Conservation (phyloP, 2,113 vertebrate species). For the Phyllostomus discolor region DNA sequence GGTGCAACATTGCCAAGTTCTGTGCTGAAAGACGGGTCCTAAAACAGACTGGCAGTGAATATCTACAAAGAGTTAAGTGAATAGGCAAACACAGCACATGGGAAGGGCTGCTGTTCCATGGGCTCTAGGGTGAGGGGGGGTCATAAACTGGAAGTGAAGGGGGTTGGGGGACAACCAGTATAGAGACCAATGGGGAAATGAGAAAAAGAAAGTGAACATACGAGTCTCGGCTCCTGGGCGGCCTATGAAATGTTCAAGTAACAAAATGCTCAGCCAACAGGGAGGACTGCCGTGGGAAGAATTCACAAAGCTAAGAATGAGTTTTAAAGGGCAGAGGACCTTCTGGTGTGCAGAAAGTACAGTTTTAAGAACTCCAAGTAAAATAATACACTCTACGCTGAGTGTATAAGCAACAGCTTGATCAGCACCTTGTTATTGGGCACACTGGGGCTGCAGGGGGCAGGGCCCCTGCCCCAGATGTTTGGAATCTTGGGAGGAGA, state of each 20-base stretch:
- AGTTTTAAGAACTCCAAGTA: constrained; percentile 32
- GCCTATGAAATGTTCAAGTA: not conserved
- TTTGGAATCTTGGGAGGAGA: not conserved
- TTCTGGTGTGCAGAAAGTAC: not conserved
- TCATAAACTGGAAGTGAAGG: not conserved
- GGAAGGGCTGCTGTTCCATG: accelerated
- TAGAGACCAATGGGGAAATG: not conserved
- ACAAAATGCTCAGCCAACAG: constrained; percentile 22
- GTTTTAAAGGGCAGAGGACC: constrained; percentile 37
- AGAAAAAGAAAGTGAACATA: not conserved
- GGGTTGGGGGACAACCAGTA: accelerated
- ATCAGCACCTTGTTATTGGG: not conserved
- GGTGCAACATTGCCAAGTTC: not conserved
- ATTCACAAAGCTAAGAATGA: constrained; percentile 9
- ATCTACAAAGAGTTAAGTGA: not conserved
- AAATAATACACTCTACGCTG: not conserved
- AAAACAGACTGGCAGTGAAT: not conserved
- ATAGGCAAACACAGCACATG: not conserved
- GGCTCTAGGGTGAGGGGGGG: not conserved
- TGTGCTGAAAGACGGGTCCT: not conserved
- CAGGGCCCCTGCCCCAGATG: not conserved
- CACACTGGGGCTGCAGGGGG: not conserved
- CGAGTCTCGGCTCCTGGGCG: not conserved
- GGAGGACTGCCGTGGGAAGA: constrained; percentile 32
- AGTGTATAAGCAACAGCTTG: not conserved